Conservation (phyloP, 2,113 vertebrate genomes). For the Megaleporinus macrocephalus region DNA sequence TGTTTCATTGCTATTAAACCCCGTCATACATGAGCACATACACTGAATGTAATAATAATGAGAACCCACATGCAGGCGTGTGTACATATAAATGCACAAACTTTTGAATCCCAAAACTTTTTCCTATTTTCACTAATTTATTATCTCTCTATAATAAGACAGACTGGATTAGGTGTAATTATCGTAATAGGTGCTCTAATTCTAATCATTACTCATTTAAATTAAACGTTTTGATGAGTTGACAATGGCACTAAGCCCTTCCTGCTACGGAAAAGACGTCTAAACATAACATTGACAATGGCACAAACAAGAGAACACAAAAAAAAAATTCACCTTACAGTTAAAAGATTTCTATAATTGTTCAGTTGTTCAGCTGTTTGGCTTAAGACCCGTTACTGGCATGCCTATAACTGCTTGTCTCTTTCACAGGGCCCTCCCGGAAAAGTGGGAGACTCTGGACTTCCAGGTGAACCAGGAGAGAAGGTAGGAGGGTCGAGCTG, state of each 20-base stretch:
- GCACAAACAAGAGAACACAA: too few species aligned
- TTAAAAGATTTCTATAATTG: slow-evolving; percentile 56
- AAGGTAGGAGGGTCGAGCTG: slow-evolving; percentile 77
- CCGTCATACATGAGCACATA: background rate
- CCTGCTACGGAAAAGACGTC: background rate
- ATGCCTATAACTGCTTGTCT: background rate
- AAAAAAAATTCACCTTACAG: too few species aligned
- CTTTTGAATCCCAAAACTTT: background rate
- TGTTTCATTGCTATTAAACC: background rate
- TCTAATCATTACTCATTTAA: background rate
- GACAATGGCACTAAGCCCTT: background rate
- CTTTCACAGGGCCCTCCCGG: slow-evolving; percentile 85
- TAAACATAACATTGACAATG: background rate
- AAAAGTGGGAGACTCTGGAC: slow-evolving; percentile 82
- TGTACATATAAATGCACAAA: too few species aligned
- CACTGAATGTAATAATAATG: background rate
- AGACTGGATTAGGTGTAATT: background rate
- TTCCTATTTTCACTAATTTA: background rate
- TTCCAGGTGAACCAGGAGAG: slow-evolving; percentile 87
- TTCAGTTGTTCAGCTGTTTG: too few species aligned
- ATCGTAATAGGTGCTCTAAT: background rate
- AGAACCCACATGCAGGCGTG: background rate
- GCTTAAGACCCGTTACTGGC: background rate
- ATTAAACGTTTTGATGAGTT: background rate
- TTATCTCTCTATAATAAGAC: background rate